Percentiles rank a stretch among this genome's conserved stretches.
These are phyloP conservation scores for Diplodus sargus DNA, from an alignment of 2,797 vertebrate genomes.

Conservation along the genomic window DNA sequence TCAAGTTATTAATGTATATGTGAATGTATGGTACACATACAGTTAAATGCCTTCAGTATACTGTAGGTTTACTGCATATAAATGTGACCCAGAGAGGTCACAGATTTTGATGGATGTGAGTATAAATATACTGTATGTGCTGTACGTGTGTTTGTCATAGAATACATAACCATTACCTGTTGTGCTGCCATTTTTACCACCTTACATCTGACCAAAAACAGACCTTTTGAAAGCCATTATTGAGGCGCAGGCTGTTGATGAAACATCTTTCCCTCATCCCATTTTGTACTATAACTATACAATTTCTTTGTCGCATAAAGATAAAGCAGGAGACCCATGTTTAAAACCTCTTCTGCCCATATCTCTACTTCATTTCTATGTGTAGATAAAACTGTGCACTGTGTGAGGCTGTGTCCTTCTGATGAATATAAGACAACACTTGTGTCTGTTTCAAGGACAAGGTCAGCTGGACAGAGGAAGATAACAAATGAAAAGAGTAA, in stretches of 20 bases:
- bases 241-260: conserved; percentile 15
- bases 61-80: conserved; percentile 52
- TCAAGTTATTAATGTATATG: conserved; percentile 57
- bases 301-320: conserved; percentile 6
- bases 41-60: conserved; percentile 47
- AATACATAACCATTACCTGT: conserved; percentile 48
- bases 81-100: conserved; percentile 34
- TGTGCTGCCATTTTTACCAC: conserved; percentile 41
- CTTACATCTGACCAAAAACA: conserved; percentile 28
- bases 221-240: conserved; percentile 34
- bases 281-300: not conserved
- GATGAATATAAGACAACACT: conserved; percentile 33
- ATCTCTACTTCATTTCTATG: conserved; percentile 27
- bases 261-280: conserved; percentile 29
- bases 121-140: conserved; percentile 51
- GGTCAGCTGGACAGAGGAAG: conserved; percentile 18
- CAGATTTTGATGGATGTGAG: conserved; percentile 49
- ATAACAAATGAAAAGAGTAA: conserved; percentile 4
- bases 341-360: conserved; percentile 15
- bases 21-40: conserved; percentile 64
- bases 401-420: conserved; percentile 44
- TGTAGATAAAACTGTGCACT: conserved; percentile 50
- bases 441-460: conserved; percentile 53
- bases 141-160: conserved; percentile 58
- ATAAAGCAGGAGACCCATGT: conserved; percentile 13